Percentiles rank a stretch among this genome's conserved stretches.
These are phyloP conservation scores for Telmatochromis brichardi DNA, from an alignment of 2,113 vertebrate species.

Conservation along the genomic window DNA sequence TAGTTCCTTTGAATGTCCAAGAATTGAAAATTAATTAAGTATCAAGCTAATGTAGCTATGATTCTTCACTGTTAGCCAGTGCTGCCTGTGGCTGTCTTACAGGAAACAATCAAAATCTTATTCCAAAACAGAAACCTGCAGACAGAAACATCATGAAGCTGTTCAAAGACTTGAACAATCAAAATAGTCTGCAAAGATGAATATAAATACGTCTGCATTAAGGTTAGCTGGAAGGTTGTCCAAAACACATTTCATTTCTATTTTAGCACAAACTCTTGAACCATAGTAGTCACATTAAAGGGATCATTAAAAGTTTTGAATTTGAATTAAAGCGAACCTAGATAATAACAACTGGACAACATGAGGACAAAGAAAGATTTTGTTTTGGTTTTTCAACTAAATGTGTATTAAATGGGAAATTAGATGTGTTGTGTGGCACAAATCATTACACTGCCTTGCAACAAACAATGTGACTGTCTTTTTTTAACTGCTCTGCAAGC, in stretches of 20 bases:
- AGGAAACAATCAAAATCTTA: not conserved
- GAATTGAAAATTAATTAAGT: not conserved
- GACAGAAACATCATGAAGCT: not conserved
- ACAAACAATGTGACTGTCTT: conserved; percentile 28
- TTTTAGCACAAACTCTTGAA: not conserved
- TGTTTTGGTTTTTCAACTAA: conserved; percentile 2
- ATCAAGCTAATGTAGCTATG: not conserved
- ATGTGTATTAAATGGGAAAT: not conserved
- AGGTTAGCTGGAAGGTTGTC: not conserved
- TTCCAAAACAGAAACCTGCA: not conserved
- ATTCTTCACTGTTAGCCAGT: not conserved
- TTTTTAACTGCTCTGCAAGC: conserved; percentile 7
- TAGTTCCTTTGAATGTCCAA: not conserved
- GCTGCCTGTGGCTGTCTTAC: not conserved
- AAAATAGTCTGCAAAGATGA: not conserved
- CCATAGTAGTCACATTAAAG: not conserved
- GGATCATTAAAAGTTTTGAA: not conserved
- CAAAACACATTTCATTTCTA: not conserved
- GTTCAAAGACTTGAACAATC: not conserved
- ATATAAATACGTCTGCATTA: not conserved
- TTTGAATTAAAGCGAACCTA: not conserved
- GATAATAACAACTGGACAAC: not conserved
- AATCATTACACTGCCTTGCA: not conserved
- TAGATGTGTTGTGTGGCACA: not conserved
- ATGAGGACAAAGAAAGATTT: not conserved